phyloP scores from a whole-genome alignment of 2,113 vertebrate species.

The Mesocricetus auratus region DNA sequence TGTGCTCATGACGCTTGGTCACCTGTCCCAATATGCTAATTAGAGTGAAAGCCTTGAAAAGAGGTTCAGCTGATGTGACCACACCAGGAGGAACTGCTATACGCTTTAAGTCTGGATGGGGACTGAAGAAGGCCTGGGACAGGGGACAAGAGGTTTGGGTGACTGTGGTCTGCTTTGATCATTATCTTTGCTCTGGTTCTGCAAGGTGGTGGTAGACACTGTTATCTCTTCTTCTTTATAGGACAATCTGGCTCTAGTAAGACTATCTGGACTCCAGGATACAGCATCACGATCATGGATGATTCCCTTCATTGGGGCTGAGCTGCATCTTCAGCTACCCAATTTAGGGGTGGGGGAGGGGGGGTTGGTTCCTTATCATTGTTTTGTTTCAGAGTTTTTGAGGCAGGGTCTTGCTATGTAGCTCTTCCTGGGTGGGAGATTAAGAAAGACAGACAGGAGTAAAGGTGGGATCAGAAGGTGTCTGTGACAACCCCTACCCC shows the following conservation, averaged over 20 bases:
- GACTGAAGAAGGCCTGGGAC: not conserved
- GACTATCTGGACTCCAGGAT: not conserved
- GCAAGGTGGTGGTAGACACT: not conserved
- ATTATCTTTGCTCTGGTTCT: not conserved
- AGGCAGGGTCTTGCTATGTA: not conserved
- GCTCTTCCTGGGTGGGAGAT: not conserved
- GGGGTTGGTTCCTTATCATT: not conserved
- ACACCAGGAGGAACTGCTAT: not conserved
- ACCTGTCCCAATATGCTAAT: too few species aligned
- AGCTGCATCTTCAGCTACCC: not conserved
- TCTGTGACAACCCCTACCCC: not conserved
- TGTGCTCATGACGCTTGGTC: not conserved
- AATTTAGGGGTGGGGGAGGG: not conserved
- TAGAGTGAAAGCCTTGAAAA: not conserved
- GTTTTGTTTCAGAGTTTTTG: not conserved
- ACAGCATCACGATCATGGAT: not conserved
- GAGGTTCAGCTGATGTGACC: too few species aligned
- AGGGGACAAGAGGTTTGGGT: not conserved
- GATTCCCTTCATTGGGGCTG: not conserved
- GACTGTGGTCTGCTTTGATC: not conserved
- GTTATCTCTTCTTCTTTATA: not conserved
- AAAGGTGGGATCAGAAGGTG: not conserved
- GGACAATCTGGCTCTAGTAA: not conserved
- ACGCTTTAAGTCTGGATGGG: not conserved
- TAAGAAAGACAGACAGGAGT: not conserved